Base-by-base conservation (phyloP, 2,888 invertebrate genomes). In the Cantharis lateralis region DNA sequence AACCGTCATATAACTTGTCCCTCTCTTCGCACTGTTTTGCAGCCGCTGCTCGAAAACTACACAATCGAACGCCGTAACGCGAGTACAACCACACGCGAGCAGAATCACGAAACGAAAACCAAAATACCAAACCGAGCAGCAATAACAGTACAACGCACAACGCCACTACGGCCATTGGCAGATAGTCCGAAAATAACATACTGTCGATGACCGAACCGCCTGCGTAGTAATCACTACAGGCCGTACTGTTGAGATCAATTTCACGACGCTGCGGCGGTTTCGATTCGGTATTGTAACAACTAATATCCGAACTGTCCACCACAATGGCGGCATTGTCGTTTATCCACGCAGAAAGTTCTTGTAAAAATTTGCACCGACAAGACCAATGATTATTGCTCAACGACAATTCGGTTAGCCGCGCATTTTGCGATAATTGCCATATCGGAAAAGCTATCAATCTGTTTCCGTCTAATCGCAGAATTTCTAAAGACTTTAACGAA, bases 1-100 rank as follows among this genome's bases (percentile, higher is more conserved):
- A 98, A 69, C 96, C 97, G 87, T 98, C 98, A 88, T 96, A 97
- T 28, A 95, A 90, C 84, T 96, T 95, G 84, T 96, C 95, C 79
- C 93, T 92, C 84, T 95, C 95, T 87, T 95, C 96, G 86, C 91
- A 93, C 79, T 88, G 88, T 83, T 88, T 87, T 13, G 91, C 90
- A 63, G 93, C 91, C 2, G 92, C 90, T 74, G 93, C 93, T 10
- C 94, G 91, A 70, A 92, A 92, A 80, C 91, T 91, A 87, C 95
- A 95, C 80, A 96, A 91, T 81, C 96, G 91, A 62, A 96, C 92
- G 1, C 96, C 96, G 89, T 96, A 96, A 82, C 94, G 93, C 74
- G 95, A 94, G 86, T 95, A 96, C 15, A 96, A 90, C 96, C 96
- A 96, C 82, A 96, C 94, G 84, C 95, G 91, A 75, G 96, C 92